Evolutionary conservation across 2,888 invertebrate species (phyloP).

Genomic region (Helobdella robusta): DNA sequence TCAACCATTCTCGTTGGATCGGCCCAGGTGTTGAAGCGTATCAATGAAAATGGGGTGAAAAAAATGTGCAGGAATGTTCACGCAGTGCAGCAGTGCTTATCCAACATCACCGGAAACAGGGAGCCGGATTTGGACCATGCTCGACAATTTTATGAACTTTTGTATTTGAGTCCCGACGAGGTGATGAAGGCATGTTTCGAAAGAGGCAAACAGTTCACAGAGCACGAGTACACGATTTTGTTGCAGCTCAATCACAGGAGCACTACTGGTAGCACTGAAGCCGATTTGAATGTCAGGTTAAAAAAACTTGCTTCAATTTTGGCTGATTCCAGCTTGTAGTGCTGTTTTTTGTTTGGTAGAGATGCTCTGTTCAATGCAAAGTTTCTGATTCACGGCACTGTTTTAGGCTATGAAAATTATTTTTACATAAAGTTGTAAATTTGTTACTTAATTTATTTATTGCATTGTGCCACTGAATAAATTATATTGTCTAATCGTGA

Average conservation of each 20-base stretch:
- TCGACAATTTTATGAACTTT: conserved; percentile 74
- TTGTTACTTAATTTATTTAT: no score
- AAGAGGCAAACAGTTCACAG: conserved; percentile 75
- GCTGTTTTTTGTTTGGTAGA: no score
- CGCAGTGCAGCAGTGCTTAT: conserved; percentile 71
- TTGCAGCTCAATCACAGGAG: conserved; percentile 66
- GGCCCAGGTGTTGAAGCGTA: conserved; percentile 66
- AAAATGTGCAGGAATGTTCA: conserved; percentile 76
- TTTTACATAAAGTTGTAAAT: no score
- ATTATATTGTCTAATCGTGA: no score
- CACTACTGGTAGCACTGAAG: conserved; percentile 44
- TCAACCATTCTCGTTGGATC: conserved; percentile 71
- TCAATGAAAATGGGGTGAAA: conserved; percentile 72
- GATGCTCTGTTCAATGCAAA: no score
- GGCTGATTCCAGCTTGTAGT: conserved; percentile 55
- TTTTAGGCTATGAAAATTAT: no score
- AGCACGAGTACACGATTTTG: conserved; percentile 76
- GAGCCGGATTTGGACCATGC: conserved; percentile 80
- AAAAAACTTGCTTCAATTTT: conserved; percentile 74
- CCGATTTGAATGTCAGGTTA: conserved; percentile 55
- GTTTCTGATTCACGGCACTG: no score
- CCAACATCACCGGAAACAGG: conserved; percentile 69
- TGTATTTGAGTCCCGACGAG: conserved; percentile 57
- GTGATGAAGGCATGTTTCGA: conserved; percentile 73
- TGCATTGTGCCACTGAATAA: no score